Evolutionary conservation across 2,797 vertebrate species (phyloP), one percentile per base, ranked within the genome.

Genomic region (Anniella stebbinsi): DNA sequence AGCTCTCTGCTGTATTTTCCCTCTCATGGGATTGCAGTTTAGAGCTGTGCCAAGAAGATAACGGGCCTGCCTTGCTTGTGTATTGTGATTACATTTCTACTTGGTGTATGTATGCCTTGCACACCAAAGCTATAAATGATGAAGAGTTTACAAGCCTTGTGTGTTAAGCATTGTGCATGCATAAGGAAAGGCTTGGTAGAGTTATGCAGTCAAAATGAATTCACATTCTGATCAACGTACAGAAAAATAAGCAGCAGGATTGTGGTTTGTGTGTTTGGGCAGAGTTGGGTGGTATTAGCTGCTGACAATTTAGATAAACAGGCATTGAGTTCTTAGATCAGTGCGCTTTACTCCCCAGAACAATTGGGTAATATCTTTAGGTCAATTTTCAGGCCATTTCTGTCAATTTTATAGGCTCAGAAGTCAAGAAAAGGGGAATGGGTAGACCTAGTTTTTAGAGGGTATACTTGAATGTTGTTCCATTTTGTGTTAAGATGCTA

Each of bases 201-300:
- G 38, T 73, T 30, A 73, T 60, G 30, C 41, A 36, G 66, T 78
- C 63, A 85, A 48, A 86, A 85, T 89, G 70, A 83, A 84, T 88
- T 75, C 75, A n/a, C 80, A 75, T 76, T 83, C 70, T 88, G n/a
- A 45, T 2, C 73, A 3, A 13, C 2, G 83, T 11, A 70, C 9
- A 0, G 0, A 45, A 83, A 75, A 38, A 12, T 0, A 51, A 41
- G 66, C 38, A 1, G 54, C 6, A 25, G 0, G 84, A 51, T 8
- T 76, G 0, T 8, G 0, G 0, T 48, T 77, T 0, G 41, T 25
- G 3, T 92, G 77, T 30, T 36, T 0, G 0, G 72, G 51, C 25
- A 72, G 25, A 11, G 9, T 10, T 7, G 25, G 69, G 76, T 78
- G n/a, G 84, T 80, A 8, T 8, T 70, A 51, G 77, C 69, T 83